phyloP scores from a whole-genome alignment of 2,113 vertebrate species.

The Machaerirhynchus nigripectus region DNA sequence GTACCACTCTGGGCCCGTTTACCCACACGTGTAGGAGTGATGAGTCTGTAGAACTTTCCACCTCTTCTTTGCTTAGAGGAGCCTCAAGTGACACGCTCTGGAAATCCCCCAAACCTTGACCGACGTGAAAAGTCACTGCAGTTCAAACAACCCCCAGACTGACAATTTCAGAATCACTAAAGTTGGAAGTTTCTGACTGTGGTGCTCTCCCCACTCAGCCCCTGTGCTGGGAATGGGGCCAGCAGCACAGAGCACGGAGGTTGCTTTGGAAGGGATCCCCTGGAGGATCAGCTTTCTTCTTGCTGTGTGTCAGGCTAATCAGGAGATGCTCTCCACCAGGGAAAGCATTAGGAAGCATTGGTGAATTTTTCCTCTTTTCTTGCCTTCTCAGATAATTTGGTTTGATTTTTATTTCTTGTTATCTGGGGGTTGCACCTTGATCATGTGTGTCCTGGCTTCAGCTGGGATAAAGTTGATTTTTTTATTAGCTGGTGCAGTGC shows the following conservation, averaged over 20 bases:
- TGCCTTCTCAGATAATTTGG: neutral
- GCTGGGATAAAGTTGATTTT: neutral
- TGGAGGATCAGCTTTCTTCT: neutral
- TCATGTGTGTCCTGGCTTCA: neutral
- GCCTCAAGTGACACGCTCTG: neutral
- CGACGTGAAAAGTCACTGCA: neutral
- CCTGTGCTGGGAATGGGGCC: neutral
- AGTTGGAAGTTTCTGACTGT: neutral
- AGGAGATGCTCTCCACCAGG: neutral
- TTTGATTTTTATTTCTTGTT: neutral
- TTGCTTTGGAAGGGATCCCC: neutral
- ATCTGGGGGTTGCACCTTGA: neutral
- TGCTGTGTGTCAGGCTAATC: neutral
- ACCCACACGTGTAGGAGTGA: neutral
- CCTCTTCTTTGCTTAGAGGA: neutral
- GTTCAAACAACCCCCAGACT: neutral
- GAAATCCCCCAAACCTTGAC: neutral
- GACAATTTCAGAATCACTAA: neutral
- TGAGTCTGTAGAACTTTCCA: neutral
- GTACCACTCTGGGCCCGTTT: rapidly evolving
- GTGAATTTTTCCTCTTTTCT: neutral
- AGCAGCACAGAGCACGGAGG: rapidly evolving
- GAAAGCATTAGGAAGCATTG: neutral
- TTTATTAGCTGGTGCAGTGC: neutral
- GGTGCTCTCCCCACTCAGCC: neutral